Percentiles rank a stretch among this genome's conserved stretches.
Evolutionary conservation across 2,888 invertebrate genomes (phyloP).

Genomic region (Lochmaea capreae): DNA sequence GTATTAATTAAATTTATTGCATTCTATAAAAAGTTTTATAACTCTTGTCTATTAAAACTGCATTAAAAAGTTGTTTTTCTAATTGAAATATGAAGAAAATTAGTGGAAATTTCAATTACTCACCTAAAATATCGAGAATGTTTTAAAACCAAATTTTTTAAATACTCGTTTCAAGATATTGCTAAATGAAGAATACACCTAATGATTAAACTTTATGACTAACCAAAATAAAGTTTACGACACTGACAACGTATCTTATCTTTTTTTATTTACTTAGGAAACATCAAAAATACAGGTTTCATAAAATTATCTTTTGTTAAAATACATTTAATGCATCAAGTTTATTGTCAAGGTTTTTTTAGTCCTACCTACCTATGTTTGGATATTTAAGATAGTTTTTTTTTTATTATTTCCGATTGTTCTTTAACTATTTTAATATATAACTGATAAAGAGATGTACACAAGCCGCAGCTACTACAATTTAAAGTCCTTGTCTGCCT

Average conservation of each 20-base stretch:
- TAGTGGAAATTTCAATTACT: background rate
- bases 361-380: too few relatives aligned
- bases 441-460: too few relatives aligned
- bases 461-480: too few relatives aligned
- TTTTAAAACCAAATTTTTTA: background rate
- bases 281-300: background rate
- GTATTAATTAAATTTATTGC: too few relatives aligned
- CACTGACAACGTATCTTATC: slow-evolving; percentile 12
- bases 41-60: too few relatives aligned
- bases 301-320: background rate
- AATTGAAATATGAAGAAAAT: too few relatives aligned
- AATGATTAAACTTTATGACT: slow-evolving; percentile 7
- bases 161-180: background rate
- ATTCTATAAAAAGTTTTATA: too few relatives aligned
- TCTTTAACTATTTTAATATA: too few relatives aligned
- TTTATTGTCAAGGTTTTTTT: background rate
- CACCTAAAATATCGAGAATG: background rate
- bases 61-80: too few relatives aligned
- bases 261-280: background rate
- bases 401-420: too few relatives aligned
- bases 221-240: background rate
- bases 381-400: too few relatives aligned
- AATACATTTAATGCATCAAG: background rate
- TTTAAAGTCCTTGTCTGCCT: too few relatives aligned
- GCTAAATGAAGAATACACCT: background rate